phyloP scores from a whole-genome alignment of 2,113 vertebrate genomes.

The Equus quagga region DNA sequence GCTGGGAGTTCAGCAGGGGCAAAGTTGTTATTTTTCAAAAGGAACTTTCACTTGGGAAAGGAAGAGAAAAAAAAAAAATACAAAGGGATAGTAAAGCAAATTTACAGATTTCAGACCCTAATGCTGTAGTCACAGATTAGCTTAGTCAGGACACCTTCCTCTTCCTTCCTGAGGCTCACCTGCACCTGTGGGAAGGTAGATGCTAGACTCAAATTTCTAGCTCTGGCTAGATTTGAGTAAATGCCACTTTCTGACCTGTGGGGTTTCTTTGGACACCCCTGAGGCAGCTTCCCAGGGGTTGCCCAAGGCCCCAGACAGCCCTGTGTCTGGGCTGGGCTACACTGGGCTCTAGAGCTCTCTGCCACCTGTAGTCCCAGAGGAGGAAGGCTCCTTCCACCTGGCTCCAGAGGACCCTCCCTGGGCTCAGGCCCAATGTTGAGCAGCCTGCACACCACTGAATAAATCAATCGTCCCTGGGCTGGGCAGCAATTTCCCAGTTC shows the following conservation, averaged over 20 bases:
- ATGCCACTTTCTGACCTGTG: background rate
- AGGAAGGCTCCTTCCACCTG: background rate
- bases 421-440: background rate
- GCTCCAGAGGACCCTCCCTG: background rate
- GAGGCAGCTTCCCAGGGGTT: background rate
- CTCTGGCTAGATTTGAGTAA: background rate
- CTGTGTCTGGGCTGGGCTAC: background rate
- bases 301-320: background rate
- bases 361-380: background rate
- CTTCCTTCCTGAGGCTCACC: background rate
- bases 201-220: background rate
- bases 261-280: background rate
- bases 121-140: background rate
- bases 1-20: background rate
- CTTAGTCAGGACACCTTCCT: background rate
- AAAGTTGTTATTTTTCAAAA: background rate
- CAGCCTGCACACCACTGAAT: background rate
- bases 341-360: background rate
- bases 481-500: background rate
- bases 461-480: background rate
- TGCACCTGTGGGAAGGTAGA: background rate
- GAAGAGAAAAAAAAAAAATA: background rate
- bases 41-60: slow-evolving; percentile 14
- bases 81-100: background rate
- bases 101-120: background rate